These are phyloP conservation scores for Ophonus ardosiacus DNA, from an alignment of 2,888 invertebrate species.

Conservation along the genomic window DNA sequence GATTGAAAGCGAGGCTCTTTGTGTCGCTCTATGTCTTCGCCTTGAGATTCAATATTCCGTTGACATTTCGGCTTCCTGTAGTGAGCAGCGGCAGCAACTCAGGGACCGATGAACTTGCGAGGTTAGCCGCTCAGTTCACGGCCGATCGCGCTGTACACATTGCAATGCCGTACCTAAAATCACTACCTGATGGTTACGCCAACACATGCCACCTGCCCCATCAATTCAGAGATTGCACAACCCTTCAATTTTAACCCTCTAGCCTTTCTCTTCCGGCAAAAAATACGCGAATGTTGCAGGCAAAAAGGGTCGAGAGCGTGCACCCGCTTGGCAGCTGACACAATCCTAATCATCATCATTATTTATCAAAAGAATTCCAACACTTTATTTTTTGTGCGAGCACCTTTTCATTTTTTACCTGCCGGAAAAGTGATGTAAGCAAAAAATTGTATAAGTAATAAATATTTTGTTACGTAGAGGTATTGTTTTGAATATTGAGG, in stretches of 20 bases:
- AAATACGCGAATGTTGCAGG: conserved; percentile 27
- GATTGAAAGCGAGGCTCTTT: conserved; percentile 64
- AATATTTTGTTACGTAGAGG: background rate
- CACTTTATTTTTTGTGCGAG: background rate
- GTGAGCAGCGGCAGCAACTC: conserved; percentile 20
- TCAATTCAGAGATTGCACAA: conserved; percentile 41
- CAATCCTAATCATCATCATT: conserved; percentile 10
- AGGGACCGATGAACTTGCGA: conserved; percentile 62
- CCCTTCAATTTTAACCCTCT: conserved; percentile 46
- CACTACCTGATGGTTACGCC: conserved; percentile 6
- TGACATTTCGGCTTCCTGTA: conserved; percentile 63
- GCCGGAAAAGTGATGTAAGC: background rate
- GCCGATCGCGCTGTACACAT: conserved; percentile 9
- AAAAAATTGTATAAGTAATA: background rate
- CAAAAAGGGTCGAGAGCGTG: conserved; percentile 16
- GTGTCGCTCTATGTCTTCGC: conserved; percentile 40
- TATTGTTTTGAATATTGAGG: conserved; percentile 5
- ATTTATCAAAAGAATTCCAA: conserved; percentile 23
- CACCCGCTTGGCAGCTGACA: conserved; percentile 30
- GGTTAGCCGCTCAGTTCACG: conserved; percentile 57
- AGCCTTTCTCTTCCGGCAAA: conserved; percentile 31
- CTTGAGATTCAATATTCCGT: conserved; percentile 62
- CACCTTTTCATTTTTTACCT: conserved; percentile 5
- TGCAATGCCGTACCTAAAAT: background rate
- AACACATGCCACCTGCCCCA: conserved; percentile 28